Percentiles rank a stretch among this genome's conserved stretches.
Conservation (phyloP, 2,888 invertebrate species). For the Amaurobius ferox region DNA sequence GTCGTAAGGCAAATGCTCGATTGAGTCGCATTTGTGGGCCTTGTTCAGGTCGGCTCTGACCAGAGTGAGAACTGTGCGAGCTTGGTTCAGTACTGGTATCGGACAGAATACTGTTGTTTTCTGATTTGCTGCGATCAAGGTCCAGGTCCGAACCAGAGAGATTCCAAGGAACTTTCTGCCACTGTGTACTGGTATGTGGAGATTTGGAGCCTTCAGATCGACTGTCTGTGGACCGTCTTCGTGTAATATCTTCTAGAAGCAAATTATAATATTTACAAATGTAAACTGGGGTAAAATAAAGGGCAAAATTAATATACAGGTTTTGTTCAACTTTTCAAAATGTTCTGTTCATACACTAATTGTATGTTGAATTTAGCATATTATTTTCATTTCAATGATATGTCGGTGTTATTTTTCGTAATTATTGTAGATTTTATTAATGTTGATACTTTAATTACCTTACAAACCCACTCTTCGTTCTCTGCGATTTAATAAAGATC, state of each 20-base stretch:
- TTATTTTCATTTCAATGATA: too few relatives aligned
- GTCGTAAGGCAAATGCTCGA: conserved; percentile 83
- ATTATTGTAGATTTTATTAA: too few relatives aligned
- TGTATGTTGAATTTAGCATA: too few relatives aligned
- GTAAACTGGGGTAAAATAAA: too few relatives aligned
- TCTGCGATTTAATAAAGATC: too few relatives aligned
- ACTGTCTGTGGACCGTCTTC: conserved; percentile 59
- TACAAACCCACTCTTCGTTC: too few relatives aligned
- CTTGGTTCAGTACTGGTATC: conserved; percentile 74
- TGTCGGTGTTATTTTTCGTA: too few relatives aligned
- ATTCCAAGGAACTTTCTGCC: conserved; percentile 63
- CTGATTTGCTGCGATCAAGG: conserved; percentile 71
- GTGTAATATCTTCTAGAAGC: conserved; percentile 23
- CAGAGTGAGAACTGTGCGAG: conserved; percentile 67
- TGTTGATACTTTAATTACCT: too few relatives aligned
- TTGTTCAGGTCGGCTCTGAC: conserved; percentile 73
- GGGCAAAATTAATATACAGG: too few relatives aligned
- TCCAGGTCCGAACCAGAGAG: conserved; percentile 68
- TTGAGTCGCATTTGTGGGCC: conserved; percentile 83
- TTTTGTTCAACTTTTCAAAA: too few relatives aligned
- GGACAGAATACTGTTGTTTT: conserved; percentile 75
- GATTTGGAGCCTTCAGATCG: conserved; percentile 66
- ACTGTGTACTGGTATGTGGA: conserved; percentile 50
- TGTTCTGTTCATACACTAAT: too few relatives aligned
- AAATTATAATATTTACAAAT: not conserved